These are phyloP conservation scores for Acromyrmex echinatior DNA, from an alignment of 1,140 invertebrate genomes.

Conservation along the genomic window DNA sequence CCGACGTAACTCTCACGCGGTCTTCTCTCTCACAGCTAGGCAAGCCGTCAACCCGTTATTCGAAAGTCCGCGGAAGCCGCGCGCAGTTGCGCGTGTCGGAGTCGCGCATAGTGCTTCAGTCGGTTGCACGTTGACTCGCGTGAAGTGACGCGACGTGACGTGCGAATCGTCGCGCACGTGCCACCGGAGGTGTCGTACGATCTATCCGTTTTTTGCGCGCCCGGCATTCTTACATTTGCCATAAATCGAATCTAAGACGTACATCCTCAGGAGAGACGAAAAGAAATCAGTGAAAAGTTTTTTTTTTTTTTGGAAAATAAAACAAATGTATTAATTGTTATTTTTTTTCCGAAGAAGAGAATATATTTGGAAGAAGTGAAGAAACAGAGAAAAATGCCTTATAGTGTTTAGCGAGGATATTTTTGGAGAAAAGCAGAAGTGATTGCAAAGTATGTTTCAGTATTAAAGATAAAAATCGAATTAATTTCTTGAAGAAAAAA, in stretches of 20 bases:
- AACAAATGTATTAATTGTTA: background rate
- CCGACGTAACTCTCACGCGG: conserved; percentile 7
- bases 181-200: background rate
- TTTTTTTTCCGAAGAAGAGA: background rate
- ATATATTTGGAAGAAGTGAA: background rate
- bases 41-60: conserved; percentile 29
- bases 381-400: background rate
- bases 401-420: background rate
- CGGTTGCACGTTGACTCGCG: conserved; percentile 25
- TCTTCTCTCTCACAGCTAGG: background rate
- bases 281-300: background rate
- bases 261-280: background rate
- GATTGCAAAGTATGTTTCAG: background rate
- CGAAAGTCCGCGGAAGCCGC: conserved; percentile 52
- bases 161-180: conserved; percentile 30
- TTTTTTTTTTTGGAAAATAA: background rate
- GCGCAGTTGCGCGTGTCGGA: conserved; percentile 26
- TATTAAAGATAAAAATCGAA: background rate
- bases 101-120: conserved; percentile 32
- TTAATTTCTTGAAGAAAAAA: background rate
- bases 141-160: conserved; percentile 25
- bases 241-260: background rate
- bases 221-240: background rate
- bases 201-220: background rate
- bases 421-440: background rate